These are phyloP conservation scores for Sylvilagus bachmani DNA, from an alignment of 2,113 vertebrate species.

Conservation along the genomic window DNA sequence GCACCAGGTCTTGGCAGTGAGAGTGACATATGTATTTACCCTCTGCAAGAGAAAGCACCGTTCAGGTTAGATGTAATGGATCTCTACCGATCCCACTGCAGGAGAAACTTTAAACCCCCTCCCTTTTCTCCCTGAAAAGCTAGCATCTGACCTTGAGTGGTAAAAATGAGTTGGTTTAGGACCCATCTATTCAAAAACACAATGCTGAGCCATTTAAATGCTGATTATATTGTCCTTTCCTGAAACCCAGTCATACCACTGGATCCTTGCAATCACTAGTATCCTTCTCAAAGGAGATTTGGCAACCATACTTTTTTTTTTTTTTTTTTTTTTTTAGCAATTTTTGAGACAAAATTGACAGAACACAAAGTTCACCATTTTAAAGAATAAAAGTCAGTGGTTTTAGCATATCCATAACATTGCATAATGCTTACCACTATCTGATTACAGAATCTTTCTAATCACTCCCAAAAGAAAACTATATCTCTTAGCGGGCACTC, in stretches of 20 bases:
- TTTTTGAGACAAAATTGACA: neutral
- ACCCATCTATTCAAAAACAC: neutral
- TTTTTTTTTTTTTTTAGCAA: neutral
- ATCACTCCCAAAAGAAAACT: neutral
- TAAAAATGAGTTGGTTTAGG: neutral
- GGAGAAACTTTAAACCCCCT: neutral
- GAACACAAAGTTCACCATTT: neutral
- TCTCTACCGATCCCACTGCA: neutral
- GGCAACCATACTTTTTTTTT: neutral
- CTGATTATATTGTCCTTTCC: too few relatives aligned
- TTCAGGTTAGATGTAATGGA: neutral
- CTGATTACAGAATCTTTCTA: neutral
- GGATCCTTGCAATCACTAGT: neutral
- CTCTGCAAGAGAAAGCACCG: slow-evolving; percentile 83
- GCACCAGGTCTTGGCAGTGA: slow-evolving; percentile 88
- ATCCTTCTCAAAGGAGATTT: neutral
- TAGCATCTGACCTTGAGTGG: neutral
- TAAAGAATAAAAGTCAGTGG: neutral
- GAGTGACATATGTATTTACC: slow-evolving; percentile 88
- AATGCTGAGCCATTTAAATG: neutral
- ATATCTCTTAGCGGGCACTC: neutral
- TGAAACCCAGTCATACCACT: neutral
- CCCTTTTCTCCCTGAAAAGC: neutral
- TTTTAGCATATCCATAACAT: neutral
- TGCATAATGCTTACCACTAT: neutral